phyloP scores from a whole-genome alignment of 1,140 invertebrate genomes.

The Adelges cooleyi region DNA sequence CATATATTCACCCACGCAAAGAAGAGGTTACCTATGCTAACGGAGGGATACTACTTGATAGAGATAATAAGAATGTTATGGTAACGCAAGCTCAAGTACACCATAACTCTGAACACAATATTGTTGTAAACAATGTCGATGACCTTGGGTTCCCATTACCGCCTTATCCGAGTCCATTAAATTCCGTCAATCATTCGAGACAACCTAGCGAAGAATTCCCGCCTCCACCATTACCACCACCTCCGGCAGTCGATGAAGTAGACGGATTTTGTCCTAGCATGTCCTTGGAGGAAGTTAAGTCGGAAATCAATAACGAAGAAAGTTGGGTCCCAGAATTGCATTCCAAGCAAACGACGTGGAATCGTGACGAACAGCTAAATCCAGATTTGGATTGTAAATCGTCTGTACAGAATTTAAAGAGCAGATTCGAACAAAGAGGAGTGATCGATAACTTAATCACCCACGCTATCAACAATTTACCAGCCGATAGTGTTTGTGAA shows the following conservation, averaged over 20 bases:
- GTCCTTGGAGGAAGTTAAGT: conserved; percentile 34
- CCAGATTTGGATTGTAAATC: conserved; percentile 25
- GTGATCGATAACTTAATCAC: conserved; percentile 30
- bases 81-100: conserved; percentile 70
- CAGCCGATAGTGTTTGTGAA: conserved; percentile 6
- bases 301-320: conserved; percentile 41
- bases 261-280: conserved; percentile 1
- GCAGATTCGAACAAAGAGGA: conserved; percentile 62
- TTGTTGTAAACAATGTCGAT: conserved; percentile 35
- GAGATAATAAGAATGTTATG: conserved; percentile 44
- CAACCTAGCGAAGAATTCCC: conserved; percentile 81
- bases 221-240: conserved; percentile 55
- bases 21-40: conserved; percentile 46
- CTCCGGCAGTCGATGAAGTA: conserved; percentile 37
- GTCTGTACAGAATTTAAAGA: conserved; percentile 63
- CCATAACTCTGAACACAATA: conserved; percentile 51
- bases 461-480: conserved; percentile 4
- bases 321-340: conserved; percentile 66
- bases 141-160: conserved; percentile 51
- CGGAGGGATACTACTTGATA: conserved; percentile 38
- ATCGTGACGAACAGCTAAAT: neutral
- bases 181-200: conserved; percentile 62
- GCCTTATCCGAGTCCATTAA: conserved; percentile 62
- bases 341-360: conserved; percentile 50
- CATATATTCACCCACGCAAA: conserved; percentile 45